These are phyloP conservation scores for Myrmophylax atrothorax DNA, from an alignment of 2,113 vertebrate species.

Conservation along the genomic window DNA sequence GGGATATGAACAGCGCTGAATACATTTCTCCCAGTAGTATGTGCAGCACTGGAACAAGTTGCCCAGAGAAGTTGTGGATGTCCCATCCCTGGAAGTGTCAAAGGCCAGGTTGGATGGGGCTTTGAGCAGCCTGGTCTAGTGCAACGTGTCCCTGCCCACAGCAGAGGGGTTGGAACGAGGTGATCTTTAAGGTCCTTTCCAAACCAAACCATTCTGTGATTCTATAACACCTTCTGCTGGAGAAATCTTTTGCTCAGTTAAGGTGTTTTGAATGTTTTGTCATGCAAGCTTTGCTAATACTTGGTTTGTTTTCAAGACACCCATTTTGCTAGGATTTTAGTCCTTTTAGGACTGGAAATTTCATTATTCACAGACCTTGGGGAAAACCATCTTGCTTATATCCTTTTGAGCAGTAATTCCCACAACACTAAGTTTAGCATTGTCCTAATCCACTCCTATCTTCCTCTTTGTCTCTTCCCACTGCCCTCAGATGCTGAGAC, in stretches of 20 bases:
- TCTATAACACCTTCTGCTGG: background rate
- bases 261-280: background rate
- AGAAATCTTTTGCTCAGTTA: background rate
- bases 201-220: background rate
- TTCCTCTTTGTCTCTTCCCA: background rate
- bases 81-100: background rate
- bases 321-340: background rate
- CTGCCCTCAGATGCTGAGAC: slow-evolving; percentile 80
- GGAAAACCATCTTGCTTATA: background rate
- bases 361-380: background rate
- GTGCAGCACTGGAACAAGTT: background rate
- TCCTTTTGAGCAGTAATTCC: background rate
- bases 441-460: fast-evolving
- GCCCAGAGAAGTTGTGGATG: background rate
- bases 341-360: background rate
- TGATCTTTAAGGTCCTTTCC: background rate
- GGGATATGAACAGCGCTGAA: background rate
- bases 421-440: background rate
- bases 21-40: background rate
- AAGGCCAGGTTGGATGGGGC: background rate
- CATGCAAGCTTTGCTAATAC: background rate
- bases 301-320: background rate
- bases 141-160: background rate
- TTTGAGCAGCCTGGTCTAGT: background rate
- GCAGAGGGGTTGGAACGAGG: background rate